Evolutionary conservation across 1,140 invertebrate genomes (phyloP), one percentile per base, ranked within the genome.

Genomic region (Chrysomallon squamiferum): DNA sequence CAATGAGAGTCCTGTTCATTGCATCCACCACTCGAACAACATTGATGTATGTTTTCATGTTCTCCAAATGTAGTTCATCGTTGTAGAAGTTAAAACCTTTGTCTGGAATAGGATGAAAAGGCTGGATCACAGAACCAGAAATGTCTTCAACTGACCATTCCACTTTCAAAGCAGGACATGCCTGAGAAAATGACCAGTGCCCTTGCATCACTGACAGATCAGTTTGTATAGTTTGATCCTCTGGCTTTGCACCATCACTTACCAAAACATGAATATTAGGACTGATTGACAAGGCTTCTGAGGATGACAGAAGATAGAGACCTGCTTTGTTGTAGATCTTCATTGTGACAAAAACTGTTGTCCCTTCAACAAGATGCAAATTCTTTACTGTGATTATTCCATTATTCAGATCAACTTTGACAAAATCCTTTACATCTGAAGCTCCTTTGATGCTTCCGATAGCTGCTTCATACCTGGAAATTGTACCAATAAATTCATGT

Each of bases 321-420:
- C 74, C 71, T 15, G 65, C 74, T 18, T 38, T 69, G 62, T 76
- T 76, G 27, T 41, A 71, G 11, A 65, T 54, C 33, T 62, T 45
- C 1, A 65, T 67, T 6, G 67, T 73, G 4, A 57, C 71, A 33
- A 62, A 69, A 13, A 75, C 52, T 3, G 27, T 58, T 15, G 62
- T 29, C 13, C 69, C 73, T 47, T 54, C 33, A 30, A 35, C 33
- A n/a, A 72, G 27, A 4, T 35, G 32, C 22, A 72, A 35, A 38
- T 57, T 50, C 22, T 61, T 45, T 47, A 72, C 20, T 18, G 47
- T 15, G 47, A 63, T 64, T n/a, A 57, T 52, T 27, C 61, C 59
- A 59, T 63, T 41, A 5, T 35, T 32, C 15, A 33, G 20, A 25
- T 27, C 3, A 27, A 29, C 50, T n/a, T 61, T 25, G 30, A n/a